Evolutionary conservation across 2,888 invertebrate species (phyloP).

Genomic region (Uropetala carovei): DNA sequence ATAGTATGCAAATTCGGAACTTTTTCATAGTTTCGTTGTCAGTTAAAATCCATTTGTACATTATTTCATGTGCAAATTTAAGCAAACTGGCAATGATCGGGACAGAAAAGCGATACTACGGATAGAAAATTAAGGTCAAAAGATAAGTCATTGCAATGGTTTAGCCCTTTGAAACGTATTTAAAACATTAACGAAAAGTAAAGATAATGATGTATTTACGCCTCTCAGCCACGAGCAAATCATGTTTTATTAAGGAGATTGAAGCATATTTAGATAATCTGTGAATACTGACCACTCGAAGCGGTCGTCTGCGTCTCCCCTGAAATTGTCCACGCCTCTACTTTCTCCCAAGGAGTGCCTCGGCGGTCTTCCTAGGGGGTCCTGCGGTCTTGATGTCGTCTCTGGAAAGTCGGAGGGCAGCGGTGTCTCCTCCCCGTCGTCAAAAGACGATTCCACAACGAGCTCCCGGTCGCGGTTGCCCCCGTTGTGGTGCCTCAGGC

Average conservation of each 20-base stretch:
- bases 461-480: constrained; percentile 67
- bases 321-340: neutral
- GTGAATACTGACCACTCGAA: constrained; percentile 20
- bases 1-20: no score
- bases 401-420: constrained; percentile 40
- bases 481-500: constrained; percentile 72
- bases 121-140: no score
- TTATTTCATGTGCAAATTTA: no score
- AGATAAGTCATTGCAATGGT: neutral
- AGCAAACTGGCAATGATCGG: no score
- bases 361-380: constrained; percentile 26
- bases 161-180: neutral
- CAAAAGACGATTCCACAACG: constrained; percentile 63
- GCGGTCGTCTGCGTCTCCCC: constrained; percentile 42
- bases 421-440: constrained; percentile 35
- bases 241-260: no score
- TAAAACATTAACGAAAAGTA: no score
- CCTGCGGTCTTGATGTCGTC: constrained; percentile 41
- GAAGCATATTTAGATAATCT: neutral
- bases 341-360: constrained; percentile 39
- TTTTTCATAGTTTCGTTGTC: no score
- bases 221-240: neutral
- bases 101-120: no score
- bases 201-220: neutral
- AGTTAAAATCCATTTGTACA: no score